Evolutionary conservation across 92 coral and sea anemone genomes (phyloP), one percentile per base, ranked within the genome.

Genomic region (Zoanthus solanderi): DNA sequence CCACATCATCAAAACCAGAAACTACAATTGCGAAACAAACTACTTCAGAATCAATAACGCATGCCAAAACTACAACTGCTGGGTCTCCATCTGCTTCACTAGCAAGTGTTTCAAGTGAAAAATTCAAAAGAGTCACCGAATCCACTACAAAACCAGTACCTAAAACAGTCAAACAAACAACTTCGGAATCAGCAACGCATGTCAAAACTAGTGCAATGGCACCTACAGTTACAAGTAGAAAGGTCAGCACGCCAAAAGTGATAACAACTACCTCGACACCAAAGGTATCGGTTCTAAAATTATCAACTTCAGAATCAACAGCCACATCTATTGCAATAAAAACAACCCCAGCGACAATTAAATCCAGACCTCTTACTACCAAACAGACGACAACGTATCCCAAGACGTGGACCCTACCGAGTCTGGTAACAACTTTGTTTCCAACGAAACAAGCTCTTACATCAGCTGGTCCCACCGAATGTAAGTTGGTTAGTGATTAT

Each of bases 361-460:
- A 37, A 76, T 7, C 48, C 69, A 60, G 32, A 85, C 31, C 83
- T 18, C 53, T 31, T 31, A 54, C 80, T n/a, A 3, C 81, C 47
- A 18, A 28, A 5, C 56, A 63, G 46, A 18, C 85, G 6, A 81
- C 75, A 28, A 4, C 75, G 45, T 6, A 47, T 65, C 61, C 32
- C 28, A 46, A 66, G 44, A 63, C 85, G 9, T 47, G 75, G 23
- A 30, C 30, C 28, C 1, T 46, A 46, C 75, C 75, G 45, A 81
- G 34, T 13, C 18, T 42, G 45, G 72, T 13, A 23, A 61, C 74
- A 28, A 42, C 84, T 17, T 31, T 44, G 58, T 14, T 63, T 79
- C 84, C 84, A 16, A 34, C 84, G 15, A 47, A 9, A 63, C 58
- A 53, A 28, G 45, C 52, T 16, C 75, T 66, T 5, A 81, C 85